Evolutionary conservation across 2,113 vertebrate species (phyloP).

Genomic region (Setophaga coronata): DNA sequence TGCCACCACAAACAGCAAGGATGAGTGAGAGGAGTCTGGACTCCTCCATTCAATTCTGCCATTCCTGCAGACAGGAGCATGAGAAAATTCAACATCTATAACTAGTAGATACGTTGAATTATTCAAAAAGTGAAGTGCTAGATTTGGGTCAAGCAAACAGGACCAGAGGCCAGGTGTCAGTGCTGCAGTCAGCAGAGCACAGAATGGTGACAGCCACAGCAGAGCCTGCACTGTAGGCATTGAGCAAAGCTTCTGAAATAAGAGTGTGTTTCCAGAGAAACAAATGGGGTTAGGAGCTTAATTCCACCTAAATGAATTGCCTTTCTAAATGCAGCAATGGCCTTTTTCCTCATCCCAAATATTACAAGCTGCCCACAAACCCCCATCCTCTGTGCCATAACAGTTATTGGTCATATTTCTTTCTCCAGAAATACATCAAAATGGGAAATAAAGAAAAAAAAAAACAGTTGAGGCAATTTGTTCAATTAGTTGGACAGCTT

Average conservation of each 20-base stretch:
- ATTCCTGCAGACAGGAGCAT: neutral
- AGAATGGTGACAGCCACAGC: neutral
- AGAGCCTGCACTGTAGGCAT: neutral
- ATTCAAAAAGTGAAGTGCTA: neutral
- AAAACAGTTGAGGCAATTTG: neutral
- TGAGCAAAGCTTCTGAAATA: neutral
- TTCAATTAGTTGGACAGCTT: neutral
- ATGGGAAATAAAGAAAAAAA: neutral
- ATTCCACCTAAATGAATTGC: neutral
- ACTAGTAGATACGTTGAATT: fast-evolving
- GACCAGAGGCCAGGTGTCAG: neutral
- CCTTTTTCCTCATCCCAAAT: neutral
- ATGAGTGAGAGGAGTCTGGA: neutral
- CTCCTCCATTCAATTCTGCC: neutral
- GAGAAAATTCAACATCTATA: neutral
- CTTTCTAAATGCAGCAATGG: neutral
- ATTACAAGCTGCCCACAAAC: neutral
- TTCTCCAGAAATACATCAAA: neutral
- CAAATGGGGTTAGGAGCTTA: neutral
- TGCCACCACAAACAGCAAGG: fast-evolving
- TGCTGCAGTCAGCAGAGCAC: neutral
- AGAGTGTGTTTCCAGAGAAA: neutral
- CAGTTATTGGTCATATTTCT: neutral
- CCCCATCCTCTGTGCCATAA: neutral
- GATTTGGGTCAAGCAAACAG: neutral